These are phyloP conservation scores for Corella eumyota DNA, from an alignment of 23 tunicate species.

Conservation along the genomic window DNA sequence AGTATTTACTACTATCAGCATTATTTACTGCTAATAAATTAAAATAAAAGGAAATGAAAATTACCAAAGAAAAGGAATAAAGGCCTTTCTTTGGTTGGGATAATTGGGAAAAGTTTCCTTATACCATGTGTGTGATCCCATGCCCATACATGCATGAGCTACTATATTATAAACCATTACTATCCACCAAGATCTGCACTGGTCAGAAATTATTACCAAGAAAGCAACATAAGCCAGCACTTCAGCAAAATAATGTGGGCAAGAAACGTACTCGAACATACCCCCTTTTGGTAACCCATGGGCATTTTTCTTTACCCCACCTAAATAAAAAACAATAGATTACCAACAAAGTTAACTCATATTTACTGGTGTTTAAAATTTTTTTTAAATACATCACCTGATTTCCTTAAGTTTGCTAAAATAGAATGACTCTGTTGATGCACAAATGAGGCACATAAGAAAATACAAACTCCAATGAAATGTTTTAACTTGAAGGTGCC, in stretches of 20 bases:
- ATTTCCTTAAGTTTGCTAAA: slow-evolving; percentile 32
- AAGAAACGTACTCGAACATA: slow-evolving; percentile 31
- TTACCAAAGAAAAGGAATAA: slow-evolving; percentile 40
- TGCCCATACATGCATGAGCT: slow-evolving; percentile 39
- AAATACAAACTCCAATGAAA: slow-evolving; percentile 18
- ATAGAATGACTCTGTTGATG: slow-evolving; percentile 41
- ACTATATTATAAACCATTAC: slow-evolving; percentile 26
- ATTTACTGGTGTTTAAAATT: too few species aligned
- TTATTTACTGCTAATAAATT: too few species aligned
- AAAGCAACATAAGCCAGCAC: slow-evolving; percentile 23
- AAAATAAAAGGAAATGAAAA: too few species aligned
- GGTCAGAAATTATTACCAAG: slow-evolving; percentile 7
- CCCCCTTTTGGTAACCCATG: slow-evolving; percentile 48
- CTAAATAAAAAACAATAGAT: slow-evolving; percentile 3
- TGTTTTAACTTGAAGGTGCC: slow-evolving; percentile 20
- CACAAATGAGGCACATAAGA: slow-evolving; percentile 15
- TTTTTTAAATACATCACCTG: slow-evolving; percentile 20
- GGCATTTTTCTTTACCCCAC: slow-evolving; percentile 11
- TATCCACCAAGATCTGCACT: slow-evolving; percentile 31
- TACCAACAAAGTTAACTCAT: background rate
- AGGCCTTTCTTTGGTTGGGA: slow-evolving; percentile 37
- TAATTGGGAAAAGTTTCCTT: slow-evolving; percentile 25
- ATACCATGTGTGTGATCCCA: slow-evolving; percentile 43
- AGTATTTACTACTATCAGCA: too few species aligned
- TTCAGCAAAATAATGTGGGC: slow-evolving; percentile 70